These are phyloP conservation scores for Ethmia dodecea DNA, from an alignment of 2,888 invertebrate species.

Conservation along the genomic window DNA sequence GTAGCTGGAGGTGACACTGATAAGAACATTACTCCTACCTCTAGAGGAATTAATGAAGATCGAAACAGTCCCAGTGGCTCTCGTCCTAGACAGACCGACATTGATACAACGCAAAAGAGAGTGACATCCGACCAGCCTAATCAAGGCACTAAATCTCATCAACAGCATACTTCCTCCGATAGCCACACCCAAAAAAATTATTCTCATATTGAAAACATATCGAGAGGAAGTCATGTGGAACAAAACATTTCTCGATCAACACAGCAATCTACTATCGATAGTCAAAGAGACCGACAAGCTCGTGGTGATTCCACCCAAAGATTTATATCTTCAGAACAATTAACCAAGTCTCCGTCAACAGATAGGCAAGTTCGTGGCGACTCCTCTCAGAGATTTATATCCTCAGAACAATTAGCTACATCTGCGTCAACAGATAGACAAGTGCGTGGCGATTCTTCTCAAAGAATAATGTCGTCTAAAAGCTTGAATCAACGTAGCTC, in stretches of 20 bases:
- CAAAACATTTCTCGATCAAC: constrained; percentile 33
- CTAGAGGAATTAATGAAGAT: constrained; percentile 14
- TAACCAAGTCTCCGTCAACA: constrained; percentile 4
- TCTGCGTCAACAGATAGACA: constrained; percentile 24
- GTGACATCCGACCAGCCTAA: constrained; percentile 37
- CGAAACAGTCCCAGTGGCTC: constrained; percentile 21
- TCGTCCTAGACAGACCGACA: constrained; percentile 17
- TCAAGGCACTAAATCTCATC: constrained; percentile 25
- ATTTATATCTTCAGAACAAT: constrained; percentile 29
- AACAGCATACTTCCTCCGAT: constrained; percentile 27
- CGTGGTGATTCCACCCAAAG: constrained; percentile 25
- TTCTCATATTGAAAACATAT: constrained; percentile 25
- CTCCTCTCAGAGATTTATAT: constrained; percentile 11
- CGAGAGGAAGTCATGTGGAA: constrained; percentile 30
- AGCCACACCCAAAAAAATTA: constrained; percentile 27
- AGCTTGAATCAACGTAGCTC: constrained; percentile 16
- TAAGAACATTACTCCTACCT: constrained; percentile 16
- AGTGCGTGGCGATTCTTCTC: constrained; percentile 32
- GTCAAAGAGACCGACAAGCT: constrained; percentile 5
- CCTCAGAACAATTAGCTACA: too few relatives aligned
- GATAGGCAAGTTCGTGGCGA: constrained; percentile 16
- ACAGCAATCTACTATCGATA: constrained; percentile 28
- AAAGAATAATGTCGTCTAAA: constrained; percentile 38
- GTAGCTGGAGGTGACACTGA: constrained; percentile 29
- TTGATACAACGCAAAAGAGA: constrained; percentile 33